Evolutionary conservation across 2,113 vertebrate species (phyloP), one percentile per base, ranked within the genome.

Genomic region (Tychaedon coryphoeus): DNA sequence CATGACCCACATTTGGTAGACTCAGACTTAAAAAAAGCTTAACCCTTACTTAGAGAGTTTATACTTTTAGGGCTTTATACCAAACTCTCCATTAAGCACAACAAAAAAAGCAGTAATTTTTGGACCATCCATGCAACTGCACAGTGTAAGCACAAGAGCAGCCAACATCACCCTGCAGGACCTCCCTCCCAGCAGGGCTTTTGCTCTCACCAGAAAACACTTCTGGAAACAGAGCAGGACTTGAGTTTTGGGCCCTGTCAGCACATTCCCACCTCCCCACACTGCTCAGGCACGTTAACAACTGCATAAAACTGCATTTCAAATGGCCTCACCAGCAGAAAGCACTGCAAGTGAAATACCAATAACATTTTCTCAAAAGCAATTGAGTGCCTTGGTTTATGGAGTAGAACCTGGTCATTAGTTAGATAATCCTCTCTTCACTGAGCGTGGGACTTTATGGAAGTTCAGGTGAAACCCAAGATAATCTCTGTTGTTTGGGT

Each of bases 71-170:
- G 24, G 25, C 38, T 82, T 88, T 36, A 18, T 20, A 65, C 2
- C 2, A 58, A 66, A 71, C 48, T 53, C 29, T 31, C 11, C 29
- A 13, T 31, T 62, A 18, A 25, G n/a, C 16, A 45, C 20, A 79
- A 3, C 40, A 56, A 28, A 26, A 28, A 26, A 42, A 3, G 12
- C 8, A 43, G 38, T 31, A 0, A 0, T 33, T 83, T 48, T 26
- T 66, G 34, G 47, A 70, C 19, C 16, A 34, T 34, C 54, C 15
- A 5, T 54, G 17, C 28, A 65, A 38, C 9, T 66, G 50, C 54
- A 38, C 31, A 50, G 29, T 4, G 33, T 3, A 9, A 70, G 54
- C 33, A 34, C 0, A 0, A 62, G 82, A 62, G 71, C n/a, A 69
- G 38, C 40, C 48, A 64, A 9, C n/a, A 36, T 3, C 40, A 9